phyloP scores from a whole-genome alignment of 2,888 invertebrate genomes.

The Stenoptilia bipunctidactyla region DNA sequence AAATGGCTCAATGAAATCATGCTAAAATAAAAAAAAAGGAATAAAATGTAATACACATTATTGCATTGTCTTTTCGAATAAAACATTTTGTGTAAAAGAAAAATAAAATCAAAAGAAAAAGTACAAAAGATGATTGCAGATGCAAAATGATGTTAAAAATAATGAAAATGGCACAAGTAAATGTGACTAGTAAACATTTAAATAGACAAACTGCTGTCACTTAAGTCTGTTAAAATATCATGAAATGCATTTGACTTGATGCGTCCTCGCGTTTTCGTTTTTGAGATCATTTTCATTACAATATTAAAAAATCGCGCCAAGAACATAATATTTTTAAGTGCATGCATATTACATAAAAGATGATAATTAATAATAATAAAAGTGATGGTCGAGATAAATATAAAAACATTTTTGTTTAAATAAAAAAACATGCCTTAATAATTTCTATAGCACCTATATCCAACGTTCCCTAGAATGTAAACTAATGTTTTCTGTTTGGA shows the following conservation, averaged over 20 bases:
- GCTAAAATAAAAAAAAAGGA: too few species aligned
- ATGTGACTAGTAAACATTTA: conserved; percentile 33
- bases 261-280: conserved; percentile 40
- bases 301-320: not conserved
- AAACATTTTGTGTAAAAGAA: too few species aligned
- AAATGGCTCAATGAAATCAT: too few species aligned
- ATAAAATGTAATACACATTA: too few species aligned
- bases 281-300: conserved; percentile 54
- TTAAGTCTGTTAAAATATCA: conserved; percentile 8
- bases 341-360: conserved; percentile 20
- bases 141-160: conserved; percentile 9
- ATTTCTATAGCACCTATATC: conserved; percentile 24
- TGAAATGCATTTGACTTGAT: conserved; percentile 52
- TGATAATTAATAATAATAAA: conserved; percentile 21
- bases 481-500: not conserved
- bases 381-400: not conserved
- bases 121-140: not conserved
- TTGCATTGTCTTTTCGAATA: too few species aligned
- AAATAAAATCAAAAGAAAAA: too few species aligned
- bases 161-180: conserved; percentile 33
- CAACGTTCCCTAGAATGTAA: not conserved
- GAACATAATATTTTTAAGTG: not conserved
- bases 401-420: too few species aligned
- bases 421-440: not conserved
- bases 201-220: not conserved